phyloP scores from a whole-genome alignment of 2,113 vertebrate species.

The Isurus oxyrinchus region DNA sequence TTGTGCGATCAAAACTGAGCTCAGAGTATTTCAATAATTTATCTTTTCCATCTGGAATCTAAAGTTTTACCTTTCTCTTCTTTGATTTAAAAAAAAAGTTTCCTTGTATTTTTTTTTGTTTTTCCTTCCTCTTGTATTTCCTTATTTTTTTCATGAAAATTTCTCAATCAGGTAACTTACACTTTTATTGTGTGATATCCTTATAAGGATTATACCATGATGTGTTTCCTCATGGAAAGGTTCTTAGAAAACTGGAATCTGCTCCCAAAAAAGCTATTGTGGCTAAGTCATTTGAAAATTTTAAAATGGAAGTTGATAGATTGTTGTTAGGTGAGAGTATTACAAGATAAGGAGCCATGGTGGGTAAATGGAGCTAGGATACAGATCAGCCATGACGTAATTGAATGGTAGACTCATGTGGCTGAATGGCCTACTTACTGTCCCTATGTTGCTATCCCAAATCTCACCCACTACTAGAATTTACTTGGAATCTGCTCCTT shows the following conservation, averaged over 20 bases:
- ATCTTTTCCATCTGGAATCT: not conserved
- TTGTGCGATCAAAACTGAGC: not conserved
- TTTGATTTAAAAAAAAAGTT: not conserved
- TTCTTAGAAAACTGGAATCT: not conserved
- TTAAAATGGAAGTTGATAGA: not conserved
- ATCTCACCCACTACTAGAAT: not conserved
- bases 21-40: not conserved
- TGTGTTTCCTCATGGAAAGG: not conserved
- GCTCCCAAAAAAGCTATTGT: not conserved
- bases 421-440: not conserved
- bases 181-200: not conserved
- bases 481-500: not conserved
- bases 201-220: not conserved
- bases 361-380: not conserved
- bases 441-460: not conserved
- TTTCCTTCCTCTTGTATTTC: not conserved
- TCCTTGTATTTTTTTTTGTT: not conserved
- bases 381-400: not conserved
- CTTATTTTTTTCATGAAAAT: not conserved
- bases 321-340: not conserved
- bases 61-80: not conserved
- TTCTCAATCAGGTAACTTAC: not conserved
- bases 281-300: not conserved
- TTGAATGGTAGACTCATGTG: not conserved
- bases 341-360: not conserved